Evolutionary conservation across 23 tunicate species (phyloP).

Genomic region (Trididemnum miniatum): DNA sequence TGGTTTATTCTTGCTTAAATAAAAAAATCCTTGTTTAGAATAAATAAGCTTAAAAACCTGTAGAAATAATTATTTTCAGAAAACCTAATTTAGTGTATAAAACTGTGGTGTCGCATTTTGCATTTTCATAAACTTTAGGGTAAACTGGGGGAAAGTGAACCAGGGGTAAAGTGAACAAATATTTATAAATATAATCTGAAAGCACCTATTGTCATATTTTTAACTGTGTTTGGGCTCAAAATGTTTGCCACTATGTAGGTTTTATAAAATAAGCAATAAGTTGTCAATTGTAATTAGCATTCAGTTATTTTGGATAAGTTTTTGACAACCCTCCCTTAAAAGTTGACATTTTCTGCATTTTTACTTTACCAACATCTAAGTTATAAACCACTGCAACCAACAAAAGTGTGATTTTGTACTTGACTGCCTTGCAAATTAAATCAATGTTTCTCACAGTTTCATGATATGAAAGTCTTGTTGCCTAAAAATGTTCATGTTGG

Average conservation of each 20-base stretch:
- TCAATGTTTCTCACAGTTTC: background rate
- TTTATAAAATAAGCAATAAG: too few species aligned
- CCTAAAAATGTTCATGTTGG: background rate
- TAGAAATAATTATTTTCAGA: too few species aligned
- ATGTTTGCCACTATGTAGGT: background rate
- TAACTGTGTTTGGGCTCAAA: background rate
- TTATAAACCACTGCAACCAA: background rate
- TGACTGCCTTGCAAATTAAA: background rate
- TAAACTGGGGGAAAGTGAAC: background rate
- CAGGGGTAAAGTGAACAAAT: background rate
- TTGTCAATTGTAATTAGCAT: too few species aligned
- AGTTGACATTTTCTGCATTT: background rate
- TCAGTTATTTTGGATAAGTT: too few species aligned
- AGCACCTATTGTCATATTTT: background rate
- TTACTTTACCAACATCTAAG: background rate
- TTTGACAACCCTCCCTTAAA: background rate
- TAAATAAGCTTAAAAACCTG: too few species aligned
- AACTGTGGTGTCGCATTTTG: too few species aligned
- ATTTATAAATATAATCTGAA: background rate
- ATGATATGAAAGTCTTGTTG: background rate
- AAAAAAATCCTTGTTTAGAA: too few species aligned
- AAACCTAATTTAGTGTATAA: too few species aligned
- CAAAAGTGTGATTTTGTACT: background rate
- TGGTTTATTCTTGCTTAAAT: too few species aligned
- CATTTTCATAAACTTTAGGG: too few species aligned